phyloP scores from a whole-genome alignment of 2,113 vertebrate genomes.

The Myiopsitta monachus region DNA sequence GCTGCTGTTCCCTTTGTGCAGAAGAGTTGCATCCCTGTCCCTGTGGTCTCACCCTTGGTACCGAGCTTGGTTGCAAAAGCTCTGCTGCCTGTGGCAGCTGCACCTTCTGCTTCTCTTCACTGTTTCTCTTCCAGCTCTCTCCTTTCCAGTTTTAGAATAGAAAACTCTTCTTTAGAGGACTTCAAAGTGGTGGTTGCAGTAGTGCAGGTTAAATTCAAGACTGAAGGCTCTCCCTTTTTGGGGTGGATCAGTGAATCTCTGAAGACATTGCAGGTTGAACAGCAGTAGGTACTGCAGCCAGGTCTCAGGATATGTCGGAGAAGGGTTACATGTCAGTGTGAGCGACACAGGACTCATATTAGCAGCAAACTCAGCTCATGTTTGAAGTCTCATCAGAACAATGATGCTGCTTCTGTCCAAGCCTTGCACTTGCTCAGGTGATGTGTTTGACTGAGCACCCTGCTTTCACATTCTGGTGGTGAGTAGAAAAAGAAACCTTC shows the following conservation, averaged over 20 bases:
- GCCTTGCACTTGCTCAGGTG: fast-evolving
- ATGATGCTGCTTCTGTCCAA: background rate
- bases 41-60: fast-evolving
- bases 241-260: background rate
- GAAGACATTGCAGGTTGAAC: background rate
- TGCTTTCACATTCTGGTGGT: background rate
- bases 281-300: background rate
- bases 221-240: background rate
- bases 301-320: background rate
- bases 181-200: background rate
- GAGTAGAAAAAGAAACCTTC: background rate
- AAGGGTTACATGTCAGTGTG: background rate
- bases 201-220: background rate
- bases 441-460: background rate
- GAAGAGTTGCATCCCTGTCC: background rate
- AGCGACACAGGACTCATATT: background rate
- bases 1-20: background rate
- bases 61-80: background rate
- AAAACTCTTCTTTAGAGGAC: background rate
- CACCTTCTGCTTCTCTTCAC: background rate
- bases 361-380: background rate
- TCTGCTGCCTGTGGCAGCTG: fast-evolving
- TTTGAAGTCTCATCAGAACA: background rate
- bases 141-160: background rate
- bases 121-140: background rate